phyloP scores from a whole-genome alignment of 2,888 invertebrate species.

The Caenorhabditis sulstoni region DNA sequence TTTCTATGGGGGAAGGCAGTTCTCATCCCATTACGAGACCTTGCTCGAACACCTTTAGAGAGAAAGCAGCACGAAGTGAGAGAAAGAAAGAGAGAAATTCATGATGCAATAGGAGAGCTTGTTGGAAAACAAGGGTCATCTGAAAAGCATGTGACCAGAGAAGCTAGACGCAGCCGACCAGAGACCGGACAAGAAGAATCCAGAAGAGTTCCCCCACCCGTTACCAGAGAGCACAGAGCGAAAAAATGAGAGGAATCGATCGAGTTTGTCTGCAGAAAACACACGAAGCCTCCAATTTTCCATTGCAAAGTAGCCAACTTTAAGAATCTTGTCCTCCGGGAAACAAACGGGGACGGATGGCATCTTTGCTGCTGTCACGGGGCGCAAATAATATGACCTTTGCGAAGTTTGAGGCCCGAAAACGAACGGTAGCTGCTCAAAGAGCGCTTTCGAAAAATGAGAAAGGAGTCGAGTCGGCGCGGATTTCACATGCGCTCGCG shows the following conservation, averaged over 20 bases:
- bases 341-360: too few species aligned
- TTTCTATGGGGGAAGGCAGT: not conserved
- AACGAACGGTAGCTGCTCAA: not conserved
- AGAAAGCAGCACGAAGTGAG: not conserved
- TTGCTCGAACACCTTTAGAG: slow-evolving; percentile 3
- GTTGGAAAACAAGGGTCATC: slow-evolving; percentile 16
- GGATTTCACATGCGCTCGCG: slow-evolving; percentile 8
- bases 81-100: not conserved
- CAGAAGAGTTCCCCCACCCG: not conserved
- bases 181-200: slow-evolving; percentile 11
- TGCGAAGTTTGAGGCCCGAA: not conserved
- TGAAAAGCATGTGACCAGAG: slow-evolving; percentile 19
- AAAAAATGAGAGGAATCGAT: too few species aligned
- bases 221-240: too few species aligned
- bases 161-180: slow-evolving; percentile 6
- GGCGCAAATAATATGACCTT: not conserved
- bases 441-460: slow-evolving; percentile 1
- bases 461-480: slow-evolving; percentile 7
- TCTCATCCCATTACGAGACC: slow-evolving; percentile 20
- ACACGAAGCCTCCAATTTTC: too few species aligned
- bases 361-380: too few species aligned
- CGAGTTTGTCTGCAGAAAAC: too few species aligned
- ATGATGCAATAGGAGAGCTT: slow-evolving; percentile 11
- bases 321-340: too few species aligned
- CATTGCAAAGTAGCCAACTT: too few species aligned